These are phyloP conservation scores for Xestia xanthographa DNA, from an alignment of 2,888 invertebrate species.

Conservation along the genomic window DNA sequence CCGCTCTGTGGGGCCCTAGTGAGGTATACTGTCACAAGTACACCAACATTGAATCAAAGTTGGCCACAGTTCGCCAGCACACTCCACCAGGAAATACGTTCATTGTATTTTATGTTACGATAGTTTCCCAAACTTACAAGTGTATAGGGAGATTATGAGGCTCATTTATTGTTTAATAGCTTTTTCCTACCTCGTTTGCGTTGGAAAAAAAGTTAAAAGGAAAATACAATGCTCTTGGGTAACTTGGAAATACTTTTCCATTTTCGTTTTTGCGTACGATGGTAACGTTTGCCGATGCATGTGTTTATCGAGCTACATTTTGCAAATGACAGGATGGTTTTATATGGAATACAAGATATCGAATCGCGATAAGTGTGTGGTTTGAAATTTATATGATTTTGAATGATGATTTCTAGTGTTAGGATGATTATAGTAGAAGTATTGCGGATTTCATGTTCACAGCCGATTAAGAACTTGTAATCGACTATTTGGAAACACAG, in stretches of 20 bases:
- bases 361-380: constrained; percentile 32
- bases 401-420: background rate
- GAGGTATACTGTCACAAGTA: constrained; percentile 39
- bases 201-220: constrained; percentile 43
- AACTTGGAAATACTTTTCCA: constrained; percentile 67
- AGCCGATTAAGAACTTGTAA: constrained; percentile 20
- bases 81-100: constrained; percentile 58
- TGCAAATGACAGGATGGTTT: constrained; percentile 73
- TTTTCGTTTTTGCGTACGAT: constrained; percentile 53
- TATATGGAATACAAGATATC: constrained; percentile 75
- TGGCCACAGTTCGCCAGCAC: constrained; percentile 48
- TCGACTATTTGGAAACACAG: constrained; percentile 16
- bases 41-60: constrained; percentile 61
- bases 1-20: constrained; percentile 31
- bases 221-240: constrained; percentile 59
- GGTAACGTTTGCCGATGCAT: constrained; percentile 64
- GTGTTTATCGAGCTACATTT: constrained; percentile 73
- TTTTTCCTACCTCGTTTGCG: constrained; percentile 51
- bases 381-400: constrained; percentile 5
- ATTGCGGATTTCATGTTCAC: background rate
- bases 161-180: constrained; percentile 63
- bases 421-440: background rate
- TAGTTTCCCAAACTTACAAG: constrained; percentile 62
- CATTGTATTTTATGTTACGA: constrained; percentile 61
- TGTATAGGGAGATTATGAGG: constrained; percentile 61